phyloP scores from a whole-genome alignment of 2,113 vertebrate genomes.

The Eira barbara region DNA sequence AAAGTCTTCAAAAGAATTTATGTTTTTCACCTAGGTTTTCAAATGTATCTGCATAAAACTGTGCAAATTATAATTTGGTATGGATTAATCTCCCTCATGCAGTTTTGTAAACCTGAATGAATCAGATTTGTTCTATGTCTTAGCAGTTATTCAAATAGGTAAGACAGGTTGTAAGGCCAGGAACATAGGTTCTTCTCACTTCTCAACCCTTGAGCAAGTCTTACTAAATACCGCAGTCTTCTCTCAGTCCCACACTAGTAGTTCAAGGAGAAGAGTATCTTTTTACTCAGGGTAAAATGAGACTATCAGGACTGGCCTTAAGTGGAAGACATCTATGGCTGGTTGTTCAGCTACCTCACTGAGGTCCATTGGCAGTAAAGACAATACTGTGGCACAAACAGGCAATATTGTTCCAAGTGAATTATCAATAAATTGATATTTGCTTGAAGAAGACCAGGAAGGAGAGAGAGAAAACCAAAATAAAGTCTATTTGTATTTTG shows the following conservation, averaged over 20 bases:
- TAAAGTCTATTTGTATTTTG: background rate
- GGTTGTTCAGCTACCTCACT: background rate
- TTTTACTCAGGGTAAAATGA: background rate
- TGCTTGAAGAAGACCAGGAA: background rate
- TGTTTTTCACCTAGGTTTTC: background rate
- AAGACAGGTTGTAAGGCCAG: background rate
- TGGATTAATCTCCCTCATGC: background rate
- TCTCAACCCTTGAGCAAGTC: background rate
- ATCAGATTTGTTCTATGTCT: background rate
- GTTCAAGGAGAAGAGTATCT: background rate
- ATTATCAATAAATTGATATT: background rate
- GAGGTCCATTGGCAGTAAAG: background rate
- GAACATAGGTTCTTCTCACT: background rate
- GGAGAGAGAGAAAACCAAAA: background rate
- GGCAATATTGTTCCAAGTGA: background rate
- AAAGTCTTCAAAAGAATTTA: background rate
- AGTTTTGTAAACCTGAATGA: background rate
- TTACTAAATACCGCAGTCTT: background rate
- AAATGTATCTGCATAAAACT: background rate
- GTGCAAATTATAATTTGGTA: background rate
- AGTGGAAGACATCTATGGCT: background rate
- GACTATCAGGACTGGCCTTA: background rate
- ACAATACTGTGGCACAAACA: background rate
- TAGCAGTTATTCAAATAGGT: background rate
- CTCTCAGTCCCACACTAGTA: no score